Conservation (phyloP, 2,797 vertebrate genomes). For the Enteromius argenteus region DNA sequence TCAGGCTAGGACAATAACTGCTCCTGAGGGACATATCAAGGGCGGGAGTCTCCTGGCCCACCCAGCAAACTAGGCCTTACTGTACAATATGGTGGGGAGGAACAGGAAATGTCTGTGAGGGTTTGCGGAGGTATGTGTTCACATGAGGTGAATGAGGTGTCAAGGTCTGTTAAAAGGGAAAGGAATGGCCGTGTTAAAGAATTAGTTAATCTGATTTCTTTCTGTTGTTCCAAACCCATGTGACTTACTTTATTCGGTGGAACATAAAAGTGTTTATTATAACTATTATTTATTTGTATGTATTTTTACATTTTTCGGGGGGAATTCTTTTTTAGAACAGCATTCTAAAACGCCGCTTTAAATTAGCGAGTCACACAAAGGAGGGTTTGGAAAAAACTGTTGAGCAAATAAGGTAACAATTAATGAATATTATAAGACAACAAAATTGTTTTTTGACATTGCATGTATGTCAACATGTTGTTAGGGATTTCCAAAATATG, state of each 20-base stretch:
- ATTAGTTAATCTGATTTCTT: neutral
- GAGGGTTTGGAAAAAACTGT: no score
- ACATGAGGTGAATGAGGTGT: slow-evolving; percentile 7
- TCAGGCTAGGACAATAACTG: slow-evolving; percentile 34
- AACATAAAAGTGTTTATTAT: neutral
- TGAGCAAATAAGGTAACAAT: no score
- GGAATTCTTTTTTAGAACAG: no score
- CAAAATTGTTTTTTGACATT: no score
- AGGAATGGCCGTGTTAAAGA: neutral
- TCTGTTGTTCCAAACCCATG: neutral
- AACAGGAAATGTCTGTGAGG: slow-evolving; percentile 51
- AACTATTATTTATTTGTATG: neutral
- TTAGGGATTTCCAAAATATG: no score
- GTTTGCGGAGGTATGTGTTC: slow-evolving; percentile 1
- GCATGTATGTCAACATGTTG: no score
- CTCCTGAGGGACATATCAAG: slow-evolving; percentile 50
- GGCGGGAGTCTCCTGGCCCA: slow-evolving; percentile 41
- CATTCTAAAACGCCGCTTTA: no score
- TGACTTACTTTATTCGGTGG: neutral
- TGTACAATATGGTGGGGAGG: slow-evolving; percentile 44
- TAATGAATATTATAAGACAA: no score
- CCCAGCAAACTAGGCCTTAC: slow-evolving; percentile 44
- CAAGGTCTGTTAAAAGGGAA: slow-evolving; percentile 1
- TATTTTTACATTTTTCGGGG: no score
- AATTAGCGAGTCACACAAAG: no score